Conservation (phyloP, 2,113 vertebrate species). For the Pionites leucogaster region DNA sequence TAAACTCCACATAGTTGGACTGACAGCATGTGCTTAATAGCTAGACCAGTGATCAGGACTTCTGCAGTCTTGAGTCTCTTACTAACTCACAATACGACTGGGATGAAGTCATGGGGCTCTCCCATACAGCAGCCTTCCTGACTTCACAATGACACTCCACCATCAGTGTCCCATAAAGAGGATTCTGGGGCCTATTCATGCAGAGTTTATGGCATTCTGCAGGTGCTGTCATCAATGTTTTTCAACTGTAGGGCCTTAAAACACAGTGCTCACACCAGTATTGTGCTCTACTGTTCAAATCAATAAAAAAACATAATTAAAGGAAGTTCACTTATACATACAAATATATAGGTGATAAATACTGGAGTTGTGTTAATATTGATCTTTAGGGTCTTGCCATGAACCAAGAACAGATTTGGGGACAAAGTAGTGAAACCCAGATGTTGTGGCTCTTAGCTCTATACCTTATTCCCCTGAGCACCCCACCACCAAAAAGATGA, state of each 20-base stretch:
- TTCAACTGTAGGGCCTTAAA: not conserved
- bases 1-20: not conserved
- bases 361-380: not conserved
- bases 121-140: not conserved
- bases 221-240: not conserved
- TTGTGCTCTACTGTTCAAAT: not conserved
- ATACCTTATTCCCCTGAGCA: not conserved
- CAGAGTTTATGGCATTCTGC: not conserved
- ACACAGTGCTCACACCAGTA: not conserved
- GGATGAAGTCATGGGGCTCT: not conserved
- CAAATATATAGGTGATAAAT: not conserved
- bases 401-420: not conserved
- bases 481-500: not conserved
- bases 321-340: not conserved
- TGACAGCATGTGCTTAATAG: not conserved
- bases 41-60: not conserved
- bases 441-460: not conserved
- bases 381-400: not conserved
- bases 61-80: not conserved
- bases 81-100: not conserved
- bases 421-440: not conserved
- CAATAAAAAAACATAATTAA: not conserved
- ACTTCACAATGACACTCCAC: not conserved
- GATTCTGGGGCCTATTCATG: not conserved
- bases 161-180: not conserved